Base-by-base conservation (phyloP, 2,113 vertebrate genomes). In the Fulica atra region DNA sequence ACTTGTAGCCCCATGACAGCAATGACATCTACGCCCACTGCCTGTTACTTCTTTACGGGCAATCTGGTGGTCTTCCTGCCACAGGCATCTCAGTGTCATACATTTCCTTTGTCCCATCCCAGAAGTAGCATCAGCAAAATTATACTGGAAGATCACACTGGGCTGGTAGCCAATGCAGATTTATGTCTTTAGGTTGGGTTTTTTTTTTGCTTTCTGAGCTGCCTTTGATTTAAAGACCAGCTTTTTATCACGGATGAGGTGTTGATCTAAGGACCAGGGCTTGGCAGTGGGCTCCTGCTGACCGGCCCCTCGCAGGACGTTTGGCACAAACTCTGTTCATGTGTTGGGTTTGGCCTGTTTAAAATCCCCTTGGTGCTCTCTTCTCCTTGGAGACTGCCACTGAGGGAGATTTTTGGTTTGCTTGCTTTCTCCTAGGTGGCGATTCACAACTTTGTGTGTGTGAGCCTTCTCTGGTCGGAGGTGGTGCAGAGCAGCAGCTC, bases 111-210 rank as follows among this genome's bases (percentile, higher is more conserved):
- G 85, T 79, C 92, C 87, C 79, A 72, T 94, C 80, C 91, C 90
- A 95, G 89, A 96, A 95, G 86, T 3, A 91, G 77, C 82, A 96
- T 96, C 93, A 97, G 95, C 92, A 92, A 93, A 97, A 95, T 86
- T 16, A 40, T 71, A 4, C 83, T 84, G 91, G 81, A 81, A 86
- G 65, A 92, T 84, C 81, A 54, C 31, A 15, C 83, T 90, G 93
- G 96, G 92, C 94, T 93, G 60, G 68, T 61, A 87, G 95, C 94
- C 91, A 96, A 86, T 6, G 78, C 71, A 94, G 94, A 94, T 94
- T 96, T 95, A 94, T 81, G 54, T 29, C 89, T 88, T 92, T 54
- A 33, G 28, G 6, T 53, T 46, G 44, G 44, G 17, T 8, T 8
- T 6, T 23, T 33, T 9, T 63, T 72, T 35, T 5, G 15, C 57